Conservation (phyloP, 2,888 invertebrate genomes). For the Drosophila kuntzei region DNA sequence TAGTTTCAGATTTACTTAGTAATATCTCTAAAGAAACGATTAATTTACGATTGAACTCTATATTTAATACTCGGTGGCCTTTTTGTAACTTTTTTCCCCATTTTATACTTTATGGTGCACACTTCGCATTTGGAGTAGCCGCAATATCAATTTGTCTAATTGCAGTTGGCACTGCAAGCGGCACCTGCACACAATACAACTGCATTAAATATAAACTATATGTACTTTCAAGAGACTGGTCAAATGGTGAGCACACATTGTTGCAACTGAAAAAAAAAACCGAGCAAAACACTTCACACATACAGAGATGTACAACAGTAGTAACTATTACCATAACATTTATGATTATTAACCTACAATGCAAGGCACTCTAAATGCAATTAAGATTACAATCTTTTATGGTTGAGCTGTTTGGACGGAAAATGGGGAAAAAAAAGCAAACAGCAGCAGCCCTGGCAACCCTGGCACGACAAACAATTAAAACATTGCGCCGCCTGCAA, state of each 20-base stretch:
- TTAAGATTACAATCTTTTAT: slow-evolving; percentile 78
- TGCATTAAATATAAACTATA: slow-evolving; percentile 51
- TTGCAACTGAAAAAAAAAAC: slow-evolving; percentile 40
- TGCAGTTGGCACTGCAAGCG: slow-evolving; percentile 33
- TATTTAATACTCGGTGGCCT: not conserved
- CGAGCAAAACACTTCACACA: slow-evolving; percentile 48
- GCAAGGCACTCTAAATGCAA: slow-evolving; percentile 82
- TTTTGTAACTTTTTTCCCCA: not conserved
- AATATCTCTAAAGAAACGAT: not conserved
- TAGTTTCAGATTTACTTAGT: not conserved
- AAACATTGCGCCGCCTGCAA: slow-evolving; percentile 76
- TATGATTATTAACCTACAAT: slow-evolving; percentile 82
- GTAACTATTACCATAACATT: slow-evolving; percentile 78
- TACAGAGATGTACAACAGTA: slow-evolving; percentile 24
- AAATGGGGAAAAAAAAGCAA: slow-evolving; percentile 18
- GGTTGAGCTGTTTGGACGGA: slow-evolving; percentile 59
- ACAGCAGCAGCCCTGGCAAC: slow-evolving; percentile 57
- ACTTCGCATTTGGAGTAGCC: slow-evolving; percentile 8
- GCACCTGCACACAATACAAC: slow-evolving; percentile 27
- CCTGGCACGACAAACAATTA: slow-evolving; percentile 76
- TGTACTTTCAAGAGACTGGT: slow-evolving; percentile 28
- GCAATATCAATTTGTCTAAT: slow-evolving; percentile 59
- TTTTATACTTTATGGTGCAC: not conserved
- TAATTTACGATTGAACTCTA: not conserved
- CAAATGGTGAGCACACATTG: slow-evolving; percentile 40